A percentile compares a stretch with the other conserved stretches of the same genome.
Conservation (phyloP, 2,888 invertebrate genomes). For the Arge pagana region DNA sequence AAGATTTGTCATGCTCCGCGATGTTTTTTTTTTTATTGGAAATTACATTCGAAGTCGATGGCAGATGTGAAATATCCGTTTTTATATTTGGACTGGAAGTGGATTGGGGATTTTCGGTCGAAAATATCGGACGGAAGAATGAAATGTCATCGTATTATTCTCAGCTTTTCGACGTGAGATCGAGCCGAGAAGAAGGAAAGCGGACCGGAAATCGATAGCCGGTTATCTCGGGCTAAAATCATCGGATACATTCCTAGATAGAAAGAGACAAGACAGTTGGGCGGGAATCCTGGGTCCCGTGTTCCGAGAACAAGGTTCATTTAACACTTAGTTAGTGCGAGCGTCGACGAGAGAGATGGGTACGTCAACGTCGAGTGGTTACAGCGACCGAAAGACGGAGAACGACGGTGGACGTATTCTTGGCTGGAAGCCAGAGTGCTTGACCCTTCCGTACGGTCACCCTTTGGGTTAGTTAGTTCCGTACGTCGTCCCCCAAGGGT, state of each 20-base stretch:
- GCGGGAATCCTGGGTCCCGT: conserved; percentile 10
- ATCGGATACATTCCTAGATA: conserved; percentile 15
- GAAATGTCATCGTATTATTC: too few relatives aligned
- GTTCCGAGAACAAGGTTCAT: conserved; percentile 28
- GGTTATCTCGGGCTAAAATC: conserved; percentile 12
- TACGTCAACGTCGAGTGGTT: background rate
- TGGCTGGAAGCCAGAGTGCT: conserved; percentile 42
- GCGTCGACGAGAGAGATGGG: conserved; percentile 1
- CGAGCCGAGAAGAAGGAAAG: background rate
- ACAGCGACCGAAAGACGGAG: background rate
- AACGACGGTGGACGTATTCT: conserved; percentile 25
- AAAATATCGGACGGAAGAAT: too few relatives aligned
- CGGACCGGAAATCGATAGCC: conserved; percentile 14
- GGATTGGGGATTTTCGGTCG: too few relatives aligned
- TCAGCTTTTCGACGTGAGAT: too few relatives aligned
- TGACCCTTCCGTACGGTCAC: conserved; percentile 43
- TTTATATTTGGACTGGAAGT: too few relatives aligned
- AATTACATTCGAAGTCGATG: too few relatives aligned
- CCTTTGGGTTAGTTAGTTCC: conserved; percentile 43
- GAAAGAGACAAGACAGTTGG: background rate
- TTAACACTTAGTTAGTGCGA: conserved; percentile 31
- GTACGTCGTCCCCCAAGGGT: conserved; percentile 37
- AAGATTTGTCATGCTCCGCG: too few relatives aligned
- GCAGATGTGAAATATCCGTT: too few relatives aligned
- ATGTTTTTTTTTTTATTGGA: too few relatives aligned